Evolutionary conservation across 2,888 invertebrate species (phyloP).

Genomic region (Heterodera filipjevi): DNA sequence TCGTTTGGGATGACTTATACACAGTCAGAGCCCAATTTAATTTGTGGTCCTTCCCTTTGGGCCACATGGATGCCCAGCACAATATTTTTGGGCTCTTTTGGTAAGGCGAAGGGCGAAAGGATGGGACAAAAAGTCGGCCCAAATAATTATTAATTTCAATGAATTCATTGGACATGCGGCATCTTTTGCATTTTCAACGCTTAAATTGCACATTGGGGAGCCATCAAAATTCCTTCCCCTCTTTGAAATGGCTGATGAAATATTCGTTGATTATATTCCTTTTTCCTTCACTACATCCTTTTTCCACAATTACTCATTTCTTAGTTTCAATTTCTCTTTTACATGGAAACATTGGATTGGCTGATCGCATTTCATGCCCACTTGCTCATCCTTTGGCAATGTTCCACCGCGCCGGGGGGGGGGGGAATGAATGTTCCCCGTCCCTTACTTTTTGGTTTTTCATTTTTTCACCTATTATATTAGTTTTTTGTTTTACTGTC

Average conservation of each 20-base stretch:
- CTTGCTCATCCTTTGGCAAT: neutral
- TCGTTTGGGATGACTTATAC: neutral
- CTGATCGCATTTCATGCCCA: neutral
- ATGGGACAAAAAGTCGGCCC: neutral
- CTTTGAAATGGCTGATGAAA: too few species aligned
- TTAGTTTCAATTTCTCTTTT: neutral
- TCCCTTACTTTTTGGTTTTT: neutral
- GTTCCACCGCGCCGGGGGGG: neutral
- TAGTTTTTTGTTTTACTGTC: neutral
- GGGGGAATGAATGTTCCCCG: neutral
- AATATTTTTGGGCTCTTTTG: neutral
- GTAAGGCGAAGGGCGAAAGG: neutral
- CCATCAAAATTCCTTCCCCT: neutral
- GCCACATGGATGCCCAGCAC: neutral
- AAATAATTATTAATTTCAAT: neutral
- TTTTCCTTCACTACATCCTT: too few species aligned
- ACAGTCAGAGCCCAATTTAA: constrained; percentile 7
- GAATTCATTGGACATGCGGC: neutral
- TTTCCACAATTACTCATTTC: too few species aligned
- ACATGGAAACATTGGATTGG: neutral
- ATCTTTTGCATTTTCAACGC: neutral
- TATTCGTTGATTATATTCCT: too few species aligned
- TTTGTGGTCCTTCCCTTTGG: neutral
- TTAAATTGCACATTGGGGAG: neutral
- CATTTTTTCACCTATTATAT: neutral